Base-by-base conservation (phyloP, 2,888 invertebrate species). In the Pogonocherus hispidulus region DNA sequence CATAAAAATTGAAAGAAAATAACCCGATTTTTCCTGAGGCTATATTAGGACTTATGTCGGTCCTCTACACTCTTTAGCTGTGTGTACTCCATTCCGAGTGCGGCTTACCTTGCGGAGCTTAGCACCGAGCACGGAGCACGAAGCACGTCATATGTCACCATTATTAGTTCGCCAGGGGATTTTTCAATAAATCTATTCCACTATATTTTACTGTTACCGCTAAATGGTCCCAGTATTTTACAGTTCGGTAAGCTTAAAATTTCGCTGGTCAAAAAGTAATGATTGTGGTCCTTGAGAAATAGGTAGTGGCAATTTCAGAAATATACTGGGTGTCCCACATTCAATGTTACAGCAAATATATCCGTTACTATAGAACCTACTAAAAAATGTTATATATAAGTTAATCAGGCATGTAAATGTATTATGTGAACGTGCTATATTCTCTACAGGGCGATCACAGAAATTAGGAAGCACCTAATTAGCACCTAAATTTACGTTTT, bases 81-180 rank as follows among this genome's bases (percentile, higher is more conserved):
- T 41, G 41, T 41, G 41, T 41, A 41, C 41, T 41, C 41, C n/a
- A 41, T 51, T 22, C 11, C 35, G 49, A 70, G 66, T 55, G 57
- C 69, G 70, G 71, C 71, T 73, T 73, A 73, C 69, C 71, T 68
- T 60, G 70, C 27, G n/a, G n/a, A n/a, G n/a, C 27, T 27, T 8
- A 27, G 8, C n/a, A 14, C 41, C 14, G 16, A 1, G 67, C 69
- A 51, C 70, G n/a, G 63, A 71, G 70, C 67, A 8, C 64, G 73
- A 70, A 72, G 72, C 67, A 74, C 76, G 78, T 76, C 79, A 78
- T 79, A 76, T 79, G 79, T 79, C 79, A 79, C 76, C 79, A 79
- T 79, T 79, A 79, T 76, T 75, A 73, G 74, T 69, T 75, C 73
- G 74, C 72, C 67, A 67, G 69, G 76, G 75, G 75, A 76, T 76